A percentile compares a stretch with the other conserved stretches of the same genome.
These are phyloP conservation scores for Yasuhikotakia modesta DNA, from an alignment of 2,797 vertebrate species.

Conservation along the genomic window DNA sequence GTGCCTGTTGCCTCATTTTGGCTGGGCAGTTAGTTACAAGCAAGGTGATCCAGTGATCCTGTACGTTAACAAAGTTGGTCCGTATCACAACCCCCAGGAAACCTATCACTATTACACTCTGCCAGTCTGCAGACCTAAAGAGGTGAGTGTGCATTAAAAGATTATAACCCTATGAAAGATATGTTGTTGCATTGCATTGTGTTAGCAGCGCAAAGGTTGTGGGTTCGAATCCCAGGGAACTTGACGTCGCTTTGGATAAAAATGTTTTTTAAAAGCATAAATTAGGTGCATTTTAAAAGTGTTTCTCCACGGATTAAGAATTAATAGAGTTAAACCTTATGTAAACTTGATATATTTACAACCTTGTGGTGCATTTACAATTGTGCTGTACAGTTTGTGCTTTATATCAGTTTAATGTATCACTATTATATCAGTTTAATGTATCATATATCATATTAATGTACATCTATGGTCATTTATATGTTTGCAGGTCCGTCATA, in stretches of 20 bases:
- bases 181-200: neutral
- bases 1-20: constrained; percentile 65
- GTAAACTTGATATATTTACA: no score
- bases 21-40: constrained; percentile 78
- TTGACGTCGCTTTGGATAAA: neutral
- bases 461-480: neutral
- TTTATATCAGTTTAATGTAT: neutral
- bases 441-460: constrained; percentile 8
- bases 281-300: no score
- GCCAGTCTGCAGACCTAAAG: constrained; percentile 87
- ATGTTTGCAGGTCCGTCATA: constrained; percentile 80
- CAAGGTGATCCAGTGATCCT: constrained; percentile 83
- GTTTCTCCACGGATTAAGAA: neutral
- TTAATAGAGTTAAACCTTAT: neutral
- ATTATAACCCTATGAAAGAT: neutral
- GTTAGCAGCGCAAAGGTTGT: no score
- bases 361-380: no score
- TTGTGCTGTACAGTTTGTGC: no score
- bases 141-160: constrained; percentile 73
- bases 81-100: constrained; percentile 94
- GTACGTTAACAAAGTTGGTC: constrained; percentile 94
- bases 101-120: constrained; percentile 94
- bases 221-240: no score
- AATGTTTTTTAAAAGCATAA: constrained; percentile 15
- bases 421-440: neutral